Conservation (phyloP, 2,888 invertebrate genomes). For the Tachina lurida region DNA sequence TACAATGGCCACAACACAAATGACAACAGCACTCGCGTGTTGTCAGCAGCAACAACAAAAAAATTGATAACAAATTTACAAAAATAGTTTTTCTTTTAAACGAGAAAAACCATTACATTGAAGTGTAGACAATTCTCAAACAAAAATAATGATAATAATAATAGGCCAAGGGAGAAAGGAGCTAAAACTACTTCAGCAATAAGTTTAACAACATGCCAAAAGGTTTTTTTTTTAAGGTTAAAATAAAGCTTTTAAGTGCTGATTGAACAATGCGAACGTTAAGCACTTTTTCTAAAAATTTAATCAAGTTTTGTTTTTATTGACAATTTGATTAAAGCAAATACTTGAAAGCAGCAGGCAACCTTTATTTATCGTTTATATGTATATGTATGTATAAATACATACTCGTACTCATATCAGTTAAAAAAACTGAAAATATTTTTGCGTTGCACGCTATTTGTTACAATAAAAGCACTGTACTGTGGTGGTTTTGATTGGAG, state of each 20-base stretch:
- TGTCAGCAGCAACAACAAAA: conserved; percentile 12
- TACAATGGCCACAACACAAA: conserved; percentile 33
- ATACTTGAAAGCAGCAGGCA: not conserved
- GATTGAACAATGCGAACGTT: not conserved
- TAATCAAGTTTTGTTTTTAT: not conserved
- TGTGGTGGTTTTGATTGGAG: no score
- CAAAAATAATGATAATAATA: not conserved
- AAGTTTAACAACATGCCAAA: conserved; percentile 35
- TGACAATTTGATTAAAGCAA: conserved; percentile 12
- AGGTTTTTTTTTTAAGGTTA: conserved; percentile 20
- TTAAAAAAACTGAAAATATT: no score
- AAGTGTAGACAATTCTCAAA: not conserved
- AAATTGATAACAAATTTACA: conserved; percentile 36
- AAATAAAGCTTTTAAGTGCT: conserved; percentile 19
- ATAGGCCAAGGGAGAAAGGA: conserved; percentile 18
- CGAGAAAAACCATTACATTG: conserved; percentile 12
- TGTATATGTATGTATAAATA: no score
- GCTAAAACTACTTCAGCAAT: conserved; percentile 11
- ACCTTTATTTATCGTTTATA: not conserved
- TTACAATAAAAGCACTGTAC: no score
- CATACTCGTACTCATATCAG: no score
- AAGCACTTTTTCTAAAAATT: not conserved
- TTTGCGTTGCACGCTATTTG: no score
- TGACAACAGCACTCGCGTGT: conserved; percentile 37
- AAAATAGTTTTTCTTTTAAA: conserved; percentile 24